Evolutionary conservation across 2,797 vertebrate species (phyloP).

Genomic region (Cygnus olor): DNA sequence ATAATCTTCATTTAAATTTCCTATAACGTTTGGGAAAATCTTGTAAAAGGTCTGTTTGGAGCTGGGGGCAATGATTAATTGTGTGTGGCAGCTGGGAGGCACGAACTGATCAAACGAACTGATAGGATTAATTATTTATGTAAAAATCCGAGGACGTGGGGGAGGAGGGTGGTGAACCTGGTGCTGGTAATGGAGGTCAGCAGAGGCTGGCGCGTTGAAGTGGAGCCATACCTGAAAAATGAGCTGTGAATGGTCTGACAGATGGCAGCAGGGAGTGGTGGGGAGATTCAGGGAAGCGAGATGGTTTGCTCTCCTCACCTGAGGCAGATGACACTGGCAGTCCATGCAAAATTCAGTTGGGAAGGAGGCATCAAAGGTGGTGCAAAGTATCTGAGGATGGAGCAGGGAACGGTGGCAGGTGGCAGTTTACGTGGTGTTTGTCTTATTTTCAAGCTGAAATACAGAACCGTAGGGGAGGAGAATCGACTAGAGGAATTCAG

Average conservation of each 20-base stretch:
- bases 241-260: not conserved
- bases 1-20: not conserved
- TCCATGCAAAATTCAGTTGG: not conserved
- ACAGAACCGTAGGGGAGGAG: not conserved
- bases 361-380: not conserved
- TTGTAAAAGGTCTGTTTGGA: not conserved
- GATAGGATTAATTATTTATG: not conserved
- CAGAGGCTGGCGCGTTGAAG: not conserved
- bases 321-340: not conserved
- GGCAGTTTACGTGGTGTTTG: not conserved
- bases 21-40: not conserved
- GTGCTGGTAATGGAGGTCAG: not conserved
- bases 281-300: not conserved
- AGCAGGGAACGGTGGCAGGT: not conserved
- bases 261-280: not conserved
- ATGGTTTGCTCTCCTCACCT: not conserved
- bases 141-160: not conserved
- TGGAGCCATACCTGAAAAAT: rapidly evolving
- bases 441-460: not conserved
- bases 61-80: not conserved
- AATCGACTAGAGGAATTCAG: not conserved
- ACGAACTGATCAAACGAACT: not conserved
- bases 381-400: not conserved
- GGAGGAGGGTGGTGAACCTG: not conserved
- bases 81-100: not conserved